Percentiles rank a stretch among this genome's conserved stretches.
Conservation (phyloP, 2,888 invertebrate species). For the Achlya flavicornis region DNA sequence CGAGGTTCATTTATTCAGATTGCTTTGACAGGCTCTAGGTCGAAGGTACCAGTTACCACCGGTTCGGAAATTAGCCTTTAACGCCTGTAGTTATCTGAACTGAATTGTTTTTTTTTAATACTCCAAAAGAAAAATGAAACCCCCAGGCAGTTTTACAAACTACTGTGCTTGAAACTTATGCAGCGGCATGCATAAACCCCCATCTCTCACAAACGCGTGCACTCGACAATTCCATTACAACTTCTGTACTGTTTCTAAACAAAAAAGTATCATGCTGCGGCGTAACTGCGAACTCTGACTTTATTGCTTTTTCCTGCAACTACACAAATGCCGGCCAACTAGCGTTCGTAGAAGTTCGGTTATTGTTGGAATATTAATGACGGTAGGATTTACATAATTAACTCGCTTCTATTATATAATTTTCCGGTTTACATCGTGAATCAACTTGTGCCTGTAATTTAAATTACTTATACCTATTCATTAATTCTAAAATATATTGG, state of each 20-base stretch:
- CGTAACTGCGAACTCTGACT: constrained; percentile 28
- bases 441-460: neutral
- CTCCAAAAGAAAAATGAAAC: constrained; percentile 17
- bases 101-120: no score
- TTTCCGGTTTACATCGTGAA: neutral
- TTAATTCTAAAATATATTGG: no score
- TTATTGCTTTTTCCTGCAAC: constrained; percentile 27
- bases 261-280: constrained; percentile 25
- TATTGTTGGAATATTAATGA: neutral
- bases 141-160: constrained; percentile 30
- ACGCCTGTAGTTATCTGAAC: no score
- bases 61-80: no score
- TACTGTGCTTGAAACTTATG: constrained; percentile 34
- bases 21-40: no score
- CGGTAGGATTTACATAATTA: constrained; percentile 5
- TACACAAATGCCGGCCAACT: constrained; percentile 1
- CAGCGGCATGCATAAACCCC: constrained; percentile 32
- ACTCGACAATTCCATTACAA: constrained; percentile 42
- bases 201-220: constrained; percentile 23
- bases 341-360: neutral
- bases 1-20: no score
- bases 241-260: constrained; percentile 27
- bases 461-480: no score
- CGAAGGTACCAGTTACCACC: no score
- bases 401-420: neutral